Percentiles rank a stretch among this genome's conserved stretches.
Evolutionary conservation across 2,797 vertebrate species (phyloP).

Genomic region (Pteropus rufus): DNA sequence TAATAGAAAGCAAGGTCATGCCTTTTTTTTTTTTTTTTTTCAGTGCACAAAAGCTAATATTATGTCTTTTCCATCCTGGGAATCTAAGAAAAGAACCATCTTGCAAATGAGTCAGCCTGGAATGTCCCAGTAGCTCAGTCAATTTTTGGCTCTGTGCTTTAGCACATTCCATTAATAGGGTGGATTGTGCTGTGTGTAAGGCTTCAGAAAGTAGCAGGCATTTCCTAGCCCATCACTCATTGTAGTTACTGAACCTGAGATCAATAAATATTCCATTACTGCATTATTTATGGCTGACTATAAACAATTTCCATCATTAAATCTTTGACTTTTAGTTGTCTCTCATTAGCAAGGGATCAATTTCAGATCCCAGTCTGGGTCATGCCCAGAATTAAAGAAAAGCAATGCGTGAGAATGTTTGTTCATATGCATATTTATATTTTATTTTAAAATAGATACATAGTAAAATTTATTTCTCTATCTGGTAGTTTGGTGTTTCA

Average conservation of each 20-base stretch:
- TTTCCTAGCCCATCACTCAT: conserved; percentile 43
- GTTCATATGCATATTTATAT: neutral
- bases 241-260: conserved; percentile 20
- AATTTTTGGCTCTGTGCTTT: neutral
- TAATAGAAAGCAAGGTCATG: neutral
- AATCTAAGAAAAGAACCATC: conserved; percentile 34
- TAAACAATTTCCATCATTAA: conserved; percentile 62
- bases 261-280: conserved; percentile 67
- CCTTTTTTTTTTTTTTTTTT: neutral
- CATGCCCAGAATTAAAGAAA: conserved; percentile 34
- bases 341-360: conserved; percentile 55
- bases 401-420: conserved; percentile 9
- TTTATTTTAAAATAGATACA: neutral
- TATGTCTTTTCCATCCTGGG: conserved; percentile 3
- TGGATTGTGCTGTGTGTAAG: neutral
- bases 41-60: neutral
- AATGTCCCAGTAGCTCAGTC: neutral
- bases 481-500: neutral
- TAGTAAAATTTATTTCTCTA: neutral
- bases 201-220: neutral
- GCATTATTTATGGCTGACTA: conserved; percentile 48
- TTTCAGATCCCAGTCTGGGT: conserved; percentile 41
- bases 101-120: conserved; percentile 43
- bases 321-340: conserved; percentile 60
- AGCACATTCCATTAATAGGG: neutral